Percentiles rank a stretch among this genome's conserved stretches.
Evolutionary conservation across 2,113 vertebrate genomes (phyloP).

Genomic region (Empidonax alnorum): DNA sequence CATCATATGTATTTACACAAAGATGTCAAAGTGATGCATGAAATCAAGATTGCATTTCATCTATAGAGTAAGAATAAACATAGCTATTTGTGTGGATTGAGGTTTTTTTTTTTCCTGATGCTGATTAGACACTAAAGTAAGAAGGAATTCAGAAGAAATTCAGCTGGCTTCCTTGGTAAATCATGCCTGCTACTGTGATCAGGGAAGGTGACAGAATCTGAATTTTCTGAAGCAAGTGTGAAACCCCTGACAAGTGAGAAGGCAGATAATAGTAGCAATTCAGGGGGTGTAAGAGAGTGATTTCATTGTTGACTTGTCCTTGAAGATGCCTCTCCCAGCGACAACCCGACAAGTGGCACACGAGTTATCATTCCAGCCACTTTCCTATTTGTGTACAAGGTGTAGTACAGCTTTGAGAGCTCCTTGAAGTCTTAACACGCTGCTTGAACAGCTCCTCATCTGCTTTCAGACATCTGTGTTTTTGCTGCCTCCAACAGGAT

Average conservation of each 20-base stretch:
- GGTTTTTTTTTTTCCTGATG: background rate
- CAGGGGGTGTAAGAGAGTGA: background rate
- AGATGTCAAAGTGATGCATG: background rate
- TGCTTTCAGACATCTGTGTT: constrained; percentile 32
- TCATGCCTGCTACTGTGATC: background rate
- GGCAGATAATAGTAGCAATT: background rate
- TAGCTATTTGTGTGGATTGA: background rate
- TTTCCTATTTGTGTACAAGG: background rate
- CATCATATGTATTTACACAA: background rate
- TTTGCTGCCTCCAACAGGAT: constrained; percentile 50
- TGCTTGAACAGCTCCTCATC: background rate
- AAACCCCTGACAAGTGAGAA: background rate
- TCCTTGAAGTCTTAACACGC: background rate
- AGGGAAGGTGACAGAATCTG: background rate
- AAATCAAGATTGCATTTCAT: background rate
- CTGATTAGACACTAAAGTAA: background rate
- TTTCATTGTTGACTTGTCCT: background rate
- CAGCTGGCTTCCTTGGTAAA: background rate
- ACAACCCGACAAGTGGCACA: background rate
- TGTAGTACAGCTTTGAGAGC: background rate
- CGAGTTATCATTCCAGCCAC: background rate
- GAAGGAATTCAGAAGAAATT: background rate
- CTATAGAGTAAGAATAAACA: background rate
- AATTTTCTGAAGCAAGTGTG: background rate
- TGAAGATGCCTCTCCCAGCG: background rate